These are phyloP conservation scores for Dufourea novaeangliae DNA, from an alignment of 1,140 invertebrate species.

Conservation along the genomic window DNA sequence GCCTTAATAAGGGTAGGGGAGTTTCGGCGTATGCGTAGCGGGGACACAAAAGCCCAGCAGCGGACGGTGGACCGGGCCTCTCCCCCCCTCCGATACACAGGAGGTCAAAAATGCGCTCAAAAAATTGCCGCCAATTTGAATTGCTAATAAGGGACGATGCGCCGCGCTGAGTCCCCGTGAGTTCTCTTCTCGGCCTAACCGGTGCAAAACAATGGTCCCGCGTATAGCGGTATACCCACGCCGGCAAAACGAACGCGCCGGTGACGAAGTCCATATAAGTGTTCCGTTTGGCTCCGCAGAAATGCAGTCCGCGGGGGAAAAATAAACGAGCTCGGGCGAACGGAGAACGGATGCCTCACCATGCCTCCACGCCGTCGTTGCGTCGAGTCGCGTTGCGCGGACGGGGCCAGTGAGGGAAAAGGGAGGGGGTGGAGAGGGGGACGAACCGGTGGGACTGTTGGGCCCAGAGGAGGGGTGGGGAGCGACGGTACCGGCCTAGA, in stretches of 20 bases:
- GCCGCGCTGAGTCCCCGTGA: slow-evolving; percentile 68
- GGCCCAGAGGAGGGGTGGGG: slow-evolving; percentile 46
- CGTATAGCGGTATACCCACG: slow-evolving; percentile 78
- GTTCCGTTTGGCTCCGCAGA: slow-evolving; percentile 78
- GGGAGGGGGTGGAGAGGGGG: neutral
- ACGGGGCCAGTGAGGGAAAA: too few relatives aligned
- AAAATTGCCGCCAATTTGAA: slow-evolving; percentile 83
- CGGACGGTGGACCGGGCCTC: slow-evolving; percentile 61
- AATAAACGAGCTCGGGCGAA: slow-evolving; percentile 74
- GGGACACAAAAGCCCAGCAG: slow-evolving; percentile 73
- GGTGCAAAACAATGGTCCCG: slow-evolving; percentile 80
- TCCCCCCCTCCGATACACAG: slow-evolving; percentile 77
- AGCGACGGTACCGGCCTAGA: slow-evolving; percentile 28
- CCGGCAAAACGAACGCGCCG: slow-evolving; percentile 71
- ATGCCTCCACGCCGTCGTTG: slow-evolving; percentile 1
- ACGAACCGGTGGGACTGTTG: neutral
- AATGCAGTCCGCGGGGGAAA: slow-evolving; percentile 77
- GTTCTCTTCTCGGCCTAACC: slow-evolving; percentile 69
- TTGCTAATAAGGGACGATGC: slow-evolving; percentile 78
- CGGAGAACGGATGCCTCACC: slow-evolving; percentile 45
- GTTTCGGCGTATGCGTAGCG: slow-evolving; percentile 74
- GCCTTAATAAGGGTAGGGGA: slow-evolving; percentile 80
- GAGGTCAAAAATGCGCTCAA: slow-evolving; percentile 83
- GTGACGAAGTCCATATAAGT: slow-evolving; percentile 82
- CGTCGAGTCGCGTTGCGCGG: too few relatives aligned